phyloP scores from a whole-genome alignment of 2,797 vertebrate species.

The Phoxinus dragarum region DNA sequence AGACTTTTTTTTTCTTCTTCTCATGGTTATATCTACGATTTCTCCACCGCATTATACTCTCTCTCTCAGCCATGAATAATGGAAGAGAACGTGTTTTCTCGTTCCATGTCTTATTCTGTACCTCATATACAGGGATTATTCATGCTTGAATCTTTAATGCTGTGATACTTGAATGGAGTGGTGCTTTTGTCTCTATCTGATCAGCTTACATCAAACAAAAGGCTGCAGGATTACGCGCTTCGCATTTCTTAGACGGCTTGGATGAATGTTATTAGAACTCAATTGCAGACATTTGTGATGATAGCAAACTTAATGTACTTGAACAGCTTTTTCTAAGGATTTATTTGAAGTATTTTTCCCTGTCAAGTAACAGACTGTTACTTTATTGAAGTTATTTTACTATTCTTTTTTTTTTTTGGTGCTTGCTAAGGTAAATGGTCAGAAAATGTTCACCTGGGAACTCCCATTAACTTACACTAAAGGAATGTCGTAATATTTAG shows the following conservation, averaged over 20 bases:
- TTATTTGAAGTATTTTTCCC: not conserved
- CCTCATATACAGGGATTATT: conserved; percentile 45
- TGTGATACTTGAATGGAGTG: conserved; percentile 60
- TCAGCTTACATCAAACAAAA: conserved; percentile 60
- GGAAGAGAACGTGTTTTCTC: conserved; percentile 19
- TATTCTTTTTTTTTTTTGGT: not conserved
- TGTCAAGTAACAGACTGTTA: not conserved
- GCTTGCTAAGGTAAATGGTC: not conserved
- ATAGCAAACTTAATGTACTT: not conserved
- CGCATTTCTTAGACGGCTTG: conserved; percentile 57
- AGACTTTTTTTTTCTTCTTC: not conserved
- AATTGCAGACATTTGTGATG: conserved; percentile 51
- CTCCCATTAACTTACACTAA: not conserved
- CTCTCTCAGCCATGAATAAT: conserved; percentile 33
- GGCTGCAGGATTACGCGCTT: conserved; percentile 45
- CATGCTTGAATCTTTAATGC: conserved; percentile 41
- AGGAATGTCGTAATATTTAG: not conserved
- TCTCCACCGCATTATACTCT: conserved; percentile 6
- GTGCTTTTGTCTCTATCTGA: conserved; percentile 53
- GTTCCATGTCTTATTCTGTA: conserved; percentile 2
- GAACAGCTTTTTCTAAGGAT: not conserved
- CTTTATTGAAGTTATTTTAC: not conserved
- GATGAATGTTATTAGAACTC: conserved; percentile 69
- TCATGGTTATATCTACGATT: conserved; percentile 30
- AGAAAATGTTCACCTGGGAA: not conserved